Evolutionary conservation across 1,140 invertebrate species (phyloP), one percentile per base, ranked within the genome.

Genomic region (Hyphantria cunea): DNA sequence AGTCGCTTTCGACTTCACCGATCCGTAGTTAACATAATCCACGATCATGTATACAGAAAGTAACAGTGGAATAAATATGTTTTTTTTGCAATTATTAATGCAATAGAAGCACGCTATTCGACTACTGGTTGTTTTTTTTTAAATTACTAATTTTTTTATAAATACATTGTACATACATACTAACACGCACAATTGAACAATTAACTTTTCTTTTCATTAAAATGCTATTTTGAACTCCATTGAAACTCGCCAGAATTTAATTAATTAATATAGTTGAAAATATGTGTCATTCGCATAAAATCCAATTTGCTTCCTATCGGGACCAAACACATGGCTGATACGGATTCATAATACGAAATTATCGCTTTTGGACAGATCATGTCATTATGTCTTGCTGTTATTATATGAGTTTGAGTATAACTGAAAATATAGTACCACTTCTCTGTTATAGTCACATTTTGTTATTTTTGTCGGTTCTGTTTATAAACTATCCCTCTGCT

Each of bases 321-420:
- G 55, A 72, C 70, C 70, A 75, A 84, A 83, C 78, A 84, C 70
- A 66, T 68, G 58, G 73, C 55, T 78, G 74, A 75, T 78, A 69
- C 68, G 66, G 80, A 84, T 86, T 80, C 80, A 82, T 86, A 82
- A 80, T 83, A 82, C 73, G 71, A 78, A 84, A 87, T 84, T 85
- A 87, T 85, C 76, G 73, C 66, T 54, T 65, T 67, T 65, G 76
- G 75, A 74, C 84, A 81, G 70, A 70, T 75, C 61, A 52, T 58
- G 44, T 64, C 53, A 67, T 70, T 70, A 59, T 71, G 66, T 64
- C 64, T 67, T 39, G 49, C 25, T 51, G 45, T 41, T 59, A 59
- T 63, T 54, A 47, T 59, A 72, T 61, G 72, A 68, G 76, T 80
- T 82, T 86, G 34, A 65, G 62, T 51, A 44, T 37, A 10, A 11